Base-by-base conservation (phyloP, 2,797 vertebrate genomes). In the Diceros bicornis region DNA sequence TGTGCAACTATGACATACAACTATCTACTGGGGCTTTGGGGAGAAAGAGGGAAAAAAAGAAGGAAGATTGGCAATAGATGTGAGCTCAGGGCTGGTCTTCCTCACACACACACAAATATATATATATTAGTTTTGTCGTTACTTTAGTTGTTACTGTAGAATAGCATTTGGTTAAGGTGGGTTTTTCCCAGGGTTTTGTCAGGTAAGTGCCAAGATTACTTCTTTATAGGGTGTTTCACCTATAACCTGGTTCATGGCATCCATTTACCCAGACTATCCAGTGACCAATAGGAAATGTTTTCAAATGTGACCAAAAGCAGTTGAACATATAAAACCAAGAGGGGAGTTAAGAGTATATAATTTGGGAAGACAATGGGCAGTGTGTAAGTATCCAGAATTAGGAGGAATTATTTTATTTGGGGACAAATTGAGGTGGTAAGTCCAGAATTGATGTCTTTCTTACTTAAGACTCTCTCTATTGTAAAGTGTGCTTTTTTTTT, bases 81-180 rank as follows among this genome's bases (percentile, higher is more conserved):
- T 41, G 4, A 41, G 41, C 41, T 41, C 41, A 41, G 41, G 41
- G 41, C 41, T 5, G 41, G 41, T 41, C 41, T 41, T 41, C 41
- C 41, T 41, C 4, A 37, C 4, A 37, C 37, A 37, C 37, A 37
- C 37, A 37, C 2, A 37, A 37, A 37, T n/a, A 37, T 37, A 37
- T 37, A 37, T 37, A 77, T 71, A 89, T 37, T 59, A 74, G 4
- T 64, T 89, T 47, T 66, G 52, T 29, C 95, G 68, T 79, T 81
- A 91, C n/a, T 91, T 91, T 75, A 96, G 64, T 87, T 21, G 64
- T 83, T 89, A 64, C 68, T 87, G 12, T 79, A 82, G 16, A 91
- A 50, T 32, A 57, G 11, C 16, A 34, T 78, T 91, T n/a, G 4
- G 32, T 72, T 93, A 64, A 57, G 72, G 37, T 81, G 71, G 14